Percentiles rank a stretch among this genome's conserved stretches.
These are phyloP conservation scores for Protobothrops flavoviridis DNA, from an alignment of 2,113 vertebrate species.

Conservation along the genomic window DNA sequence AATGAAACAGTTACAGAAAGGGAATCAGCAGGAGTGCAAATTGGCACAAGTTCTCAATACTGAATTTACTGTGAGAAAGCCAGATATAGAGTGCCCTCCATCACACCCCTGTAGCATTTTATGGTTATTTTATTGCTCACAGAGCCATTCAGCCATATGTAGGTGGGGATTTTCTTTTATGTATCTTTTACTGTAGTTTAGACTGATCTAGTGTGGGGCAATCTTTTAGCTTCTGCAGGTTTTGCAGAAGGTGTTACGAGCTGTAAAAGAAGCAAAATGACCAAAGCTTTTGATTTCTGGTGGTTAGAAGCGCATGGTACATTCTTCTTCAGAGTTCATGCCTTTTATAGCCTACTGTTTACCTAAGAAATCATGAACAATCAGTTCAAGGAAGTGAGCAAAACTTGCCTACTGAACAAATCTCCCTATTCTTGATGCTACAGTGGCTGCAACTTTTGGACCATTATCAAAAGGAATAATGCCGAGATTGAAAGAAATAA, in stretches of 20 bases:
- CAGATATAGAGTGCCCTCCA: constrained; percentile 24
- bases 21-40: constrained; percentile 23
- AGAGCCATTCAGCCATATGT: constrained; percentile 17
- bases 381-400: background rate
- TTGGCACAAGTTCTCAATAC: constrained; percentile 26
- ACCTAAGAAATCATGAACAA: constrained; percentile 26
- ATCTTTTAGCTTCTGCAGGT: constrained; percentile 22
- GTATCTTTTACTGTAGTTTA: constrained; percentile 22
- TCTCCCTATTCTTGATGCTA: background rate
- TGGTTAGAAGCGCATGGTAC: background rate
- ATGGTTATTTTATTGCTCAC: constrained; percentile 27
- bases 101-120: constrained; percentile 23
- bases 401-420: background rate
- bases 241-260: constrained; percentile 28
- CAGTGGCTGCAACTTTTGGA: background rate
- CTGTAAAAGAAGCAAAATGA: constrained; percentile 19
- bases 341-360: background rate
- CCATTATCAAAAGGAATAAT: background rate
- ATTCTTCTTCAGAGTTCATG: background rate
- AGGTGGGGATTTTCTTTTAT: constrained; percentile 27
- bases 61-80: constrained; percentile 33
- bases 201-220: constrained; percentile 18
- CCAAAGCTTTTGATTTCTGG: background rate
- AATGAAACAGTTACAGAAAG: constrained; percentile 19
- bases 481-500: background rate